phyloP scores from a whole-genome alignment of 1,140 invertebrate genomes.

The Cephus cinctus region DNA sequence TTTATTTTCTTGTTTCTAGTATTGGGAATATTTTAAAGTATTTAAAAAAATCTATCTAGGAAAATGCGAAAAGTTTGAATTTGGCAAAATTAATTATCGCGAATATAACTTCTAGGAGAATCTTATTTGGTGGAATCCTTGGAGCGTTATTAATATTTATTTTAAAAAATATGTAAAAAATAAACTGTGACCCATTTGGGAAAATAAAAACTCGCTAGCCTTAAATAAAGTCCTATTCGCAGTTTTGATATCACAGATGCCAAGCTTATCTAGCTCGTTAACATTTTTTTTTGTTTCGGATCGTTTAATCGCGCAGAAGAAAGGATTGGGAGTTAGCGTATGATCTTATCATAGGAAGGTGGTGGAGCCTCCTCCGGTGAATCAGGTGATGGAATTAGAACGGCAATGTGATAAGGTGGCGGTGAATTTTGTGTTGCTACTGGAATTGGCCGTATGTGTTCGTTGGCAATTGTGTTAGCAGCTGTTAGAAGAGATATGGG shows the following conservation, averaged over 20 bases:
- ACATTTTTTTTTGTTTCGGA: too few species aligned
- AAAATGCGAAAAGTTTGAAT: too few species aligned
- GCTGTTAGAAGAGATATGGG: constrained; percentile 25
- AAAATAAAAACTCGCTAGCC: constrained; percentile 23
- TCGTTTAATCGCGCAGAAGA: too few species aligned
- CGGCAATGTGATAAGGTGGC: constrained; percentile 69
- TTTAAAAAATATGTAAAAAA: constrained; percentile 12
- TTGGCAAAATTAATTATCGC: too few species aligned
- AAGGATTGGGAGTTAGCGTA: too few species aligned
- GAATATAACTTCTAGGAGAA: too few species aligned
- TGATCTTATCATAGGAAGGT: constrained; percentile 65
- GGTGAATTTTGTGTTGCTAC: constrained; percentile 47
- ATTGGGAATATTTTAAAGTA: too few species aligned
- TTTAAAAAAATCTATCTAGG: too few species aligned
- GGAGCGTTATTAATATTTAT: too few species aligned
- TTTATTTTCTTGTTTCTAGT: too few species aligned
- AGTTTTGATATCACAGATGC: neutral
- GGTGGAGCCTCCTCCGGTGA: constrained; percentile 59
- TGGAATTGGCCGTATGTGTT: constrained; percentile 31
- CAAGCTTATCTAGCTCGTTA: too few species aligned
- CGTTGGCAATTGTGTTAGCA: constrained; percentile 22
- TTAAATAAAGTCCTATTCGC: constrained; percentile 10
- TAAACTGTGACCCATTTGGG: constrained; percentile 7
- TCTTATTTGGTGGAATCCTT: too few species aligned
- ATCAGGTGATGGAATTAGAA: constrained; percentile 60